Evolutionary conservation across 2,797 vertebrate genomes (phyloP), one percentile per base, ranked within the genome.

Genomic region (Holocentrus rufus): DNA sequence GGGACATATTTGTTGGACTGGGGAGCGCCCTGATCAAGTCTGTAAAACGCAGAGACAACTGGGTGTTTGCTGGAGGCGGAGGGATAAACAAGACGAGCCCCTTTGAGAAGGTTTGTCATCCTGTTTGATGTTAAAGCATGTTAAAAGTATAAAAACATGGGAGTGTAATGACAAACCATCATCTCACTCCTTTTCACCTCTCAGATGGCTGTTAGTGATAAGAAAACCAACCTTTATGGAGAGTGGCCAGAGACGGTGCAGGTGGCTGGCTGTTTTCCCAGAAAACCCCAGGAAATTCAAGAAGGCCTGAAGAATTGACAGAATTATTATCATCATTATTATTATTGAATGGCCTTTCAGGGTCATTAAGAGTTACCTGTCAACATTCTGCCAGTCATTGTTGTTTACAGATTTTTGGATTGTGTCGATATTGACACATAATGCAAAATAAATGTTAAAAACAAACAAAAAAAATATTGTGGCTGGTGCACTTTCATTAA

Each of bases 31-130:
- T 93, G 0, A 91, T 94, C 72, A 72, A 9, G 20, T 72, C 92
- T 0, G 31, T 97, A 27, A 88, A 92, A 20, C 91, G 82, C 74
- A 89, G 95, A 71, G 96, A 99, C 90, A 95, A 83, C 90, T 99
- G 97, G 97, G 85, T 96, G 70, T 98, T 98, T 88, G 46, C 95
- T 53, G 96, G 96, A 34, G 92, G 90, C 5, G 91, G 76, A 25
- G 91, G 92, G 60, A 22, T 92, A 13, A 84, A 65, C 46, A 62
- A 47, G 58, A 93, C 89, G 83, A 96, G 92, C 70, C 89, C 90
- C 4, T 98, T 94, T 89, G 98, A 99, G 88, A 91, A 95, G 95
- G 96, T 98, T 72, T 82, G 79, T 64, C 52, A 69, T 60, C 30
- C 50, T 30, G 2, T 77, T 70, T 70, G 82, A 74, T 80, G 82